phyloP scores from a whole-genome alignment of 2,888 invertebrate genomes.

The Lasioglossum leucozonium region DNA sequence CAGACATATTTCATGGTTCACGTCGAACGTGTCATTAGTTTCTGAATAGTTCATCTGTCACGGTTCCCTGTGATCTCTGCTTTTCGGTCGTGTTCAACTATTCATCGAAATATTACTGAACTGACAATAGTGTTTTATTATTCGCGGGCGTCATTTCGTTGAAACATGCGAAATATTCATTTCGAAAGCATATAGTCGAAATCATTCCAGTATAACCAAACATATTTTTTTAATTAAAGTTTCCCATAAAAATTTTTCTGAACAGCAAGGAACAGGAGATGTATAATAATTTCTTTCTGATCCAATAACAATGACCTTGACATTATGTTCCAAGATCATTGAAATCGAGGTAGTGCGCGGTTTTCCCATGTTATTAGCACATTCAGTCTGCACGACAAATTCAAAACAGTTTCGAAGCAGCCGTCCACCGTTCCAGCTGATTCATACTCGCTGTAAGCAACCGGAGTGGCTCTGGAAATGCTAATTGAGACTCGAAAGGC shows the following conservation, averaged over 20 bases:
- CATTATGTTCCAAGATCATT: background rate
- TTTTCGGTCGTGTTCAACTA: background rate
- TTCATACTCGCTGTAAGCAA: background rate
- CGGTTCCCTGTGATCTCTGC: background rate
- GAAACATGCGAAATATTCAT: background rate
- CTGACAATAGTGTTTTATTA: background rate
- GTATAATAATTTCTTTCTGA: too few species aligned
- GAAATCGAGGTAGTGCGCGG: background rate
- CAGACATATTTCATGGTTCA: background rate
- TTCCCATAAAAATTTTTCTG: too few species aligned
- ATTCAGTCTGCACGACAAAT: background rate
- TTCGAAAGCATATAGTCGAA: too few species aligned
- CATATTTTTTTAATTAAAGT: too few species aligned
- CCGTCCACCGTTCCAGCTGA: background rate
- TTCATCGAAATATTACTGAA: background rate
- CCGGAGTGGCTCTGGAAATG: background rate
- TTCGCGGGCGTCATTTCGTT: background rate
- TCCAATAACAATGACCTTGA: background rate
- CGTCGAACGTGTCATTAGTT: background rate
- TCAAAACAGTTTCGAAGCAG: background rate
- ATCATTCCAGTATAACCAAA: background rate
- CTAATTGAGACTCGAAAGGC: constrained; percentile 24
- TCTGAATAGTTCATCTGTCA: background rate
- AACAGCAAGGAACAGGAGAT: too few species aligned
- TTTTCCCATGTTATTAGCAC: background rate